phyloP scores from a whole-genome alignment of 2,888 invertebrate genomes.

The Polyommatus icarus region DNA sequence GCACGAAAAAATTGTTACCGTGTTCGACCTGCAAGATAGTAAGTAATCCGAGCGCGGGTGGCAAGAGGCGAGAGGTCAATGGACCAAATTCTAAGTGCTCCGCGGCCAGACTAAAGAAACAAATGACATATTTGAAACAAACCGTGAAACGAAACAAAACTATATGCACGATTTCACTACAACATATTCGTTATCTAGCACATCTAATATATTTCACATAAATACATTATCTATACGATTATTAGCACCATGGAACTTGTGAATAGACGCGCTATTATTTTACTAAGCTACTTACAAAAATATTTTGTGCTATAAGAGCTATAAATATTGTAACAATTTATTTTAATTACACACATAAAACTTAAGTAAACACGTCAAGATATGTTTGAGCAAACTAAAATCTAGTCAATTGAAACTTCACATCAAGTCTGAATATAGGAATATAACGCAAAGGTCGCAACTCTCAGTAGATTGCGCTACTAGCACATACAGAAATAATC shows the following conservation, averaged over 20 bases:
- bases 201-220: conserved; percentile 4
- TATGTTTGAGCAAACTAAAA: background rate
- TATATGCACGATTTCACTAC: background rate
- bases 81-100: too few relatives aligned
- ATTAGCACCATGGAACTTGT: conserved; percentile 2
- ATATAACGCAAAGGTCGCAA: too few relatives aligned
- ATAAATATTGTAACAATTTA: background rate
- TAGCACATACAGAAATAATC: too few relatives aligned
- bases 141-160: background rate
- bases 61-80: too few relatives aligned
- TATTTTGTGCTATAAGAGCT: background rate
- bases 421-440: too few relatives aligned
- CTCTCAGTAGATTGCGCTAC: too few relatives aligned
- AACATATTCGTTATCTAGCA: background rate
- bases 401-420: background rate
- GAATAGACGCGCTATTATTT: background rate
- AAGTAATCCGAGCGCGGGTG: too few relatives aligned
- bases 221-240: background rate
- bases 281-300: background rate
- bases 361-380: background rate
- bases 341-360: background rate
- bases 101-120: too few relatives aligned
- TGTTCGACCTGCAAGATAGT: too few relatives aligned
- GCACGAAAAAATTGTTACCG: too few relatives aligned
- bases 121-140: too few relatives aligned